A percentile compares a stretch with the other conserved stretches of the same genome.
phyloP scores from a whole-genome alignment of 2,113 vertebrate species.

The Scomber scombrus region DNA sequence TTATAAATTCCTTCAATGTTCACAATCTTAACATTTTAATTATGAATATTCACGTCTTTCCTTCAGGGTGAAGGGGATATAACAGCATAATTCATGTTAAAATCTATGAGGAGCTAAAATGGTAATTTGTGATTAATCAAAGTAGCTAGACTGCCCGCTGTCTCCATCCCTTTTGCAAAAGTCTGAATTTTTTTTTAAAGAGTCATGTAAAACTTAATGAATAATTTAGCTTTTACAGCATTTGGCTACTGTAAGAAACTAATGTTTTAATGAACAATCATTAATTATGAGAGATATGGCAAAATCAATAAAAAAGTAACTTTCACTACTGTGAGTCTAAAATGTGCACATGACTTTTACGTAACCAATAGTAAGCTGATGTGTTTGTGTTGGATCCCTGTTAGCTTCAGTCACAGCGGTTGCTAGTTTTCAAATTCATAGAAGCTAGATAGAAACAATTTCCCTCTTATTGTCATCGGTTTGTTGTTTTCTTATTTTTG shows the following conservation, averaged over 20 bases:
- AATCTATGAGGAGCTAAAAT: not conserved
- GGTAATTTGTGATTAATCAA: slow-evolving; percentile 28
- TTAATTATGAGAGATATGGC: not conserved
- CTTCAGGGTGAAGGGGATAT: not conserved
- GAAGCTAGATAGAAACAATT: too few relatives aligned
- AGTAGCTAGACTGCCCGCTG: slow-evolving; percentile 5
- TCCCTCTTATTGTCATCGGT: too few relatives aligned
- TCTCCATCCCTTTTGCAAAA: slow-evolving; percentile 8
- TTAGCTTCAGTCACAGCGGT: too few relatives aligned
- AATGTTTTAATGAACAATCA: not conserved
- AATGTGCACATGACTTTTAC: too few relatives aligned
- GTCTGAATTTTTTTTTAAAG: not conserved
- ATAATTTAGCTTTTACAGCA: not conserved
- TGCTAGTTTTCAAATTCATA: too few relatives aligned
- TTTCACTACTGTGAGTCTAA: not conserved
- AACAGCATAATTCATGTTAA: slow-evolving; percentile 9
- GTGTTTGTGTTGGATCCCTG: too few relatives aligned
- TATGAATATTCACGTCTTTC: not conserved
- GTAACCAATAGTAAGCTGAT: too few relatives aligned
- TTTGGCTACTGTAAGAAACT: not conserved
- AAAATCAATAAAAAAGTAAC: not conserved
- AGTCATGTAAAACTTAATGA: slow-evolving; percentile 7
- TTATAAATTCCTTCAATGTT: not conserved
- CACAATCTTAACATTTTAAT: not conserved
- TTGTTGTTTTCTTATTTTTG: too few relatives aligned